Evolutionary conservation across 2,113 vertebrate genomes (phyloP).

Genomic region (Nycticebus coucang): DNA sequence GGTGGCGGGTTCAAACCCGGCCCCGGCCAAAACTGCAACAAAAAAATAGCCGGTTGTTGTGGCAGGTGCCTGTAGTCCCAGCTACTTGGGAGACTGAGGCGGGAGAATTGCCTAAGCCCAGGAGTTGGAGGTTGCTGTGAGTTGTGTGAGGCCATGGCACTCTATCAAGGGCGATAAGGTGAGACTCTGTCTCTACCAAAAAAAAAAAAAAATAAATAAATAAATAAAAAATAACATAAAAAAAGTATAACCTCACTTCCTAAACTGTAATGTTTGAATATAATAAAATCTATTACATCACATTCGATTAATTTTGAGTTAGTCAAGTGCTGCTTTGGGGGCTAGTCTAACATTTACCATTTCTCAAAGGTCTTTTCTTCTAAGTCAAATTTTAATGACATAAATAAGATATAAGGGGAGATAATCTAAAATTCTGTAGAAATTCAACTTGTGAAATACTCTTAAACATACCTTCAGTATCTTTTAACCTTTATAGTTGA

Average conservation of each 20-base stretch:
- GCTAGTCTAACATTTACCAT: neutral
- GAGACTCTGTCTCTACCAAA: no score
- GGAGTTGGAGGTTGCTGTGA: no score
- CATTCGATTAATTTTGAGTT: constrained; percentile 34
- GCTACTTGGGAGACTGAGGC: no score
- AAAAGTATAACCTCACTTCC: constrained; percentile 2
- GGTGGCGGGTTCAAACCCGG: no score
- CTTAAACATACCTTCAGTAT: neutral
- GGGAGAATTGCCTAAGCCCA: no score
- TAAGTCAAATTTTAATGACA: neutral
- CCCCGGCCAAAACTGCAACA: no score
- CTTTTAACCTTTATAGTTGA: constrained; percentile 36
- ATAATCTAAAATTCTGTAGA: constrained; percentile 17
- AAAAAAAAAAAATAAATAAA: no score
- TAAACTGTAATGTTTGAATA: constrained; percentile 1
- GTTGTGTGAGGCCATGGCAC: no score
- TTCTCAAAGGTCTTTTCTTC: constrained; percentile 6
- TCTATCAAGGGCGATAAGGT: no score
- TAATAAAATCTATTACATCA: constrained; percentile 38
- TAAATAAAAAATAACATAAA: constrained; percentile 12
- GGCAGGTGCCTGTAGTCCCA: no score
- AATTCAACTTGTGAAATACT: constrained; percentile 52
- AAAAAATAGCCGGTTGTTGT: no score
- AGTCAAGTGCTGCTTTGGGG: neutral
- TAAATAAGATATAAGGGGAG: neutral